Evolutionary conservation across 2,888 invertebrate genomes (phyloP).

Genomic region (Dynastes grantii): DNA sequence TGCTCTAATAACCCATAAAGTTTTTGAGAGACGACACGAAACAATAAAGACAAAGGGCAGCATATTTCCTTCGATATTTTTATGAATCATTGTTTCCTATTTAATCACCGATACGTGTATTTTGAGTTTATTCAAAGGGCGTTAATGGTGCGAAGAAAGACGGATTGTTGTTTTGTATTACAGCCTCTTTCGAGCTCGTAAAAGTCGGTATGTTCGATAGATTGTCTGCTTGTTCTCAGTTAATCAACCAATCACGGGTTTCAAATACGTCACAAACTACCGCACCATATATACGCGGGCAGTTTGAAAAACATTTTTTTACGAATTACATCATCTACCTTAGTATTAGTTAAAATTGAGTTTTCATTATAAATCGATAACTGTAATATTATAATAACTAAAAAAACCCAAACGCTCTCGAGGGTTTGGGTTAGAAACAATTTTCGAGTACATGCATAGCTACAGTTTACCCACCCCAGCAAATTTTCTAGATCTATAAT

Average conservation of each 20-base stretch:
- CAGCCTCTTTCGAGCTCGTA: conserved; percentile 36
- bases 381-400: too few species aligned
- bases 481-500: too few species aligned
- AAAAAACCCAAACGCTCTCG: too few species aligned
- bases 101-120: conserved; percentile 22
- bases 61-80: conserved; percentile 23
- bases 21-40: conserved; percentile 34
- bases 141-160: conserved; percentile 41
- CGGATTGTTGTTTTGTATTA: conserved; percentile 43
- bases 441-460: too few species aligned
- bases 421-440: too few species aligned
- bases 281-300: conserved; percentile 29
- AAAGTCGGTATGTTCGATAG: conserved; percentile 46
- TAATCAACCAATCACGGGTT: conserved; percentile 50
- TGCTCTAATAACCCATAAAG: conserved; percentile 27
- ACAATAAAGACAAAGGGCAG: conserved; percentile 31
- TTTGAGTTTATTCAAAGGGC: conserved; percentile 37
- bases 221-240: conserved; percentile 50
- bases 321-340: too few species aligned
- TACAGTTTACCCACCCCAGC: too few species aligned
- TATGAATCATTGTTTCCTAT: conserved; percentile 46
- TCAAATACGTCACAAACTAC: conserved; percentile 47
- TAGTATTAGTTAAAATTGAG: too few species aligned
- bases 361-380: too few species aligned
- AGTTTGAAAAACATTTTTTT: too few species aligned